These are phyloP conservation scores for Seladonia tumulorum DNA, from an alignment of 2,888 invertebrate genomes.

Conservation along the genomic window DNA sequence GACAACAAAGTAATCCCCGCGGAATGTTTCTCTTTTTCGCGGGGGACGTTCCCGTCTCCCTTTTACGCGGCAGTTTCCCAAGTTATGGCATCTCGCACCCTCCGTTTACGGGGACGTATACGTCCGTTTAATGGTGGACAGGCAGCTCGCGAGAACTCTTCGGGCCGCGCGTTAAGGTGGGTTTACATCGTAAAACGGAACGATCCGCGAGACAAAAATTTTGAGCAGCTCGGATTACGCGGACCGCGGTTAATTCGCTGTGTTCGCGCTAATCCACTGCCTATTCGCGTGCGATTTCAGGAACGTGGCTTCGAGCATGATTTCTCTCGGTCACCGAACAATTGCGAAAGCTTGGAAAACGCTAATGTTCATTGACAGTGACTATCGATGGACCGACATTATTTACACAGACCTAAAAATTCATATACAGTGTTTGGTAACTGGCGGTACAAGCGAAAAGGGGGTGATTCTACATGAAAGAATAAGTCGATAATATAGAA, in stretches of 20 bases:
- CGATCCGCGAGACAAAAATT: not conserved
- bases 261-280: not conserved
- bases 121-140: not conserved
- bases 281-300: not conserved
- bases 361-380: too few relatives aligned
- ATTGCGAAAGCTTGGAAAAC: too few relatives aligned
- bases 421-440: too few relatives aligned
- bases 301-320: not conserved
- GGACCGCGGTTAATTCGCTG: not conserved
- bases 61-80: not conserved
- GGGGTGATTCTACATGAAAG: too few relatives aligned
- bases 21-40: conserved; percentile 11
- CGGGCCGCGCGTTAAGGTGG: not conserved
- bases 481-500: too few relatives aligned
- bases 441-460: too few relatives aligned
- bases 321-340: not conserved
- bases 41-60: not conserved
- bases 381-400: too few relatives aligned
- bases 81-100: not conserved
- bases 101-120: not conserved
- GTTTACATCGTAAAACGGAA: not conserved
- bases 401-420: too few relatives aligned
- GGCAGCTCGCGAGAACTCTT: not conserved
- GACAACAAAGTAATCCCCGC: not conserved
- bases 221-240: not conserved